phyloP scores from a whole-genome alignment of 2,797 vertebrate genomes.

The Gambusia yucatana region DNA sequence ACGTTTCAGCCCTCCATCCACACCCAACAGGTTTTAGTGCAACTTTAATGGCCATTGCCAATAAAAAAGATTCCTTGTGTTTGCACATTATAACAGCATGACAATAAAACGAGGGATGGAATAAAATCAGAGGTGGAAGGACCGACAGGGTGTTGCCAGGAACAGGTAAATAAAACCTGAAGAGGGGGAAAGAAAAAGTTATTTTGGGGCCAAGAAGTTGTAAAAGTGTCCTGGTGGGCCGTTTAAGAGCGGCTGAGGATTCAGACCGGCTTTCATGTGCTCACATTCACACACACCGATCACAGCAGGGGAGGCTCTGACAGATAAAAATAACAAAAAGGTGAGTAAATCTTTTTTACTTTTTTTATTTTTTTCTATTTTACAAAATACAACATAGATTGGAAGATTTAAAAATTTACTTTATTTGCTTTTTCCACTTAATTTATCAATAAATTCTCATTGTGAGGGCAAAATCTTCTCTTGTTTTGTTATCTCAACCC shows the following conservation, averaged over 20 bases:
- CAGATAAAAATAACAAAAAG: slow-evolving; percentile 7
- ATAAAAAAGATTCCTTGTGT: slow-evolving; percentile 52
- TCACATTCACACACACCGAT: slow-evolving; percentile 19
- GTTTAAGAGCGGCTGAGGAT: slow-evolving; percentile 31
- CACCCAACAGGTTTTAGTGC: slow-evolving; percentile 55
- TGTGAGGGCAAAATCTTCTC: not conserved
- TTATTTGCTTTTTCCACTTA: not conserved
- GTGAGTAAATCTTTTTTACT: slow-evolving; percentile 33
- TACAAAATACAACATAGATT: not conserved
- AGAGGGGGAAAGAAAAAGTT: slow-evolving; percentile 29
- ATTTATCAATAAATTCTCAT: not conserved
- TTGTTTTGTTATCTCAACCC: too few species aligned
- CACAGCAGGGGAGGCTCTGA: slow-evolving; percentile 1
- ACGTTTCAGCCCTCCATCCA: slow-evolving; percentile 26
- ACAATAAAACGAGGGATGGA: slow-evolving; percentile 46
- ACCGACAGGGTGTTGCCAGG: slow-evolving; percentile 37
- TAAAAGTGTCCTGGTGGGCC: slow-evolving; percentile 40
- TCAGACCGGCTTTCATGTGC: slow-evolving; percentile 18
- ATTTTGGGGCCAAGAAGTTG: slow-evolving; percentile 23
- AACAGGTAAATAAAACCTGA: slow-evolving; percentile 22
- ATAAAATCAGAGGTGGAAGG: slow-evolving; percentile 20
- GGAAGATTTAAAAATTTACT: not conserved
- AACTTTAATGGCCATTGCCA: slow-evolving; percentile 33
- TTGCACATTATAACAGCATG: slow-evolving; percentile 31
- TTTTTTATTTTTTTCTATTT: too few species aligned